These are phyloP conservation scores for Oophaga sylvatica DNA, from an alignment of 2,797 vertebrate genomes.

Conservation along the genomic window DNA sequence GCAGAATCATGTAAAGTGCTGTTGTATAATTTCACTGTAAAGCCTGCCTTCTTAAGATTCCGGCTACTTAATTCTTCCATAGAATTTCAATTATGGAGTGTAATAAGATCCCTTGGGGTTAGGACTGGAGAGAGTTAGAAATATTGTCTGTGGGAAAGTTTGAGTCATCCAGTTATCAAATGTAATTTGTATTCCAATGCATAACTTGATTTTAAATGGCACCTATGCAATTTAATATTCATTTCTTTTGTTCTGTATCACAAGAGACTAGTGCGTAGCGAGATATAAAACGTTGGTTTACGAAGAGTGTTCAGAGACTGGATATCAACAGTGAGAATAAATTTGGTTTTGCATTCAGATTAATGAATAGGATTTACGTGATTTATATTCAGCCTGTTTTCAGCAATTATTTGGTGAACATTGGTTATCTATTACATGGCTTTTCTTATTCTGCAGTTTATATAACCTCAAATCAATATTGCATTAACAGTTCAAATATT, in stretches of 20 bases:
- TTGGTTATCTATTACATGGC: constrained; percentile 22
- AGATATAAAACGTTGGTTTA: constrained; percentile 64
- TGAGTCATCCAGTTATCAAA: constrained; percentile 63
- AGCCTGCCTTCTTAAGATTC: constrained; percentile 62
- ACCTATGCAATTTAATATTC: constrained; percentile 64
- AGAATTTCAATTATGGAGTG: constrained; percentile 70
- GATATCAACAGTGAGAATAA: constrained; percentile 21
- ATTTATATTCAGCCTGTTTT: constrained; percentile 31
- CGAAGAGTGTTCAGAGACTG: constrained; percentile 22
- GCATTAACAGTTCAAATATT: constrained; percentile 52
- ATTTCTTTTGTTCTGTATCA: constrained; percentile 66
- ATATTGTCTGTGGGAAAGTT: constrained; percentile 66
- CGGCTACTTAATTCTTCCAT: constrained; percentile 62
- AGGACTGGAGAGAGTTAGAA: constrained; percentile 64
- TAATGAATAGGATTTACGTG: constrained; percentile 37
- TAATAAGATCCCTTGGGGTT: constrained; percentile 68
- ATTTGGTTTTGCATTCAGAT: constrained; percentile 17
- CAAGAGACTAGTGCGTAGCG: constrained; percentile 64
- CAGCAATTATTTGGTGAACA: constrained; percentile 44
- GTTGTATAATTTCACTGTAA: constrained; percentile 62
- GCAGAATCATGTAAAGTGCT: background rate
- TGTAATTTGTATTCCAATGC: constrained; percentile 67
- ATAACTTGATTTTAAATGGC: constrained; percentile 61
- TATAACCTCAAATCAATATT: constrained; percentile 49
- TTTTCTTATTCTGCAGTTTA: constrained; percentile 37